phyloP scores from a whole-genome alignment of 2,888 invertebrate species.

The Teinopalpus imperialis region DNA sequence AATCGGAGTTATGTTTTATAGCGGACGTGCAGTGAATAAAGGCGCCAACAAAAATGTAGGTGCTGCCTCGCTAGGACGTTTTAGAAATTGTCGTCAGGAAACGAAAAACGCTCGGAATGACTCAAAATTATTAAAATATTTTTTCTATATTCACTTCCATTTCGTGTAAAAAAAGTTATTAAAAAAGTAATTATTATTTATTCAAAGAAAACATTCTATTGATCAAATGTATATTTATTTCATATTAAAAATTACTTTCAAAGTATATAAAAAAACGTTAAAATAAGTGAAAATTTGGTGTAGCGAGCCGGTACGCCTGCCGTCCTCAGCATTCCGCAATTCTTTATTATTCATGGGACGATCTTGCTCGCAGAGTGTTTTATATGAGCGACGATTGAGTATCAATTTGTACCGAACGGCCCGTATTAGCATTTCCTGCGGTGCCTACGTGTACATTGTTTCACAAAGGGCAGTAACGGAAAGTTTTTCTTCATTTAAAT shows the following conservation, averaged over 20 bases:
- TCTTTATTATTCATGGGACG: slow-evolving; percentile 81
- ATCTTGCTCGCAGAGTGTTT: slow-evolving; percentile 77
- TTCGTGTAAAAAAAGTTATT: too few relatives aligned
- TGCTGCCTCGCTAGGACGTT: slow-evolving; percentile 41
- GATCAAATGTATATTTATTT: too few relatives aligned
- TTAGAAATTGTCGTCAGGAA: too few relatives aligned
- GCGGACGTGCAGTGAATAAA: slow-evolving; percentile 74
- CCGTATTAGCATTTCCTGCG: slow-evolving; percentile 74
- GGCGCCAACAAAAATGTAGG: slow-evolving; percentile 40
- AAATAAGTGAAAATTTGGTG: too few relatives aligned
- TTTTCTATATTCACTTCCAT: too few relatives aligned
- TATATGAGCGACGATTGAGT: slow-evolving; percentile 82
- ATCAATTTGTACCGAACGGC: slow-evolving; percentile 77
- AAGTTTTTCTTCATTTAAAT: slow-evolving; percentile 35
- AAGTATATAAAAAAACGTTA: too few relatives aligned
- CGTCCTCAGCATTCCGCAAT: slow-evolving; percentile 63
- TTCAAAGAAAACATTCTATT: too few relatives aligned
- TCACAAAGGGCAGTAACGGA: slow-evolving; percentile 41
- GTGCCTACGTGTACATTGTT: slow-evolving; percentile 65
- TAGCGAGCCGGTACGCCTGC: slow-evolving; percentile 38
- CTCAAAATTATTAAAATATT: too few relatives aligned
- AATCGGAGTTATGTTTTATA: slow-evolving; percentile 78
- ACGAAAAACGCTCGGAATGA: too few relatives aligned
- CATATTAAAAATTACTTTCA: too few relatives aligned
- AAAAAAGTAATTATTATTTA: too few relatives aligned